Base-by-base conservation (phyloP, 2,797 vertebrate species). In the Paratrypauchen microcephalus region DNA sequence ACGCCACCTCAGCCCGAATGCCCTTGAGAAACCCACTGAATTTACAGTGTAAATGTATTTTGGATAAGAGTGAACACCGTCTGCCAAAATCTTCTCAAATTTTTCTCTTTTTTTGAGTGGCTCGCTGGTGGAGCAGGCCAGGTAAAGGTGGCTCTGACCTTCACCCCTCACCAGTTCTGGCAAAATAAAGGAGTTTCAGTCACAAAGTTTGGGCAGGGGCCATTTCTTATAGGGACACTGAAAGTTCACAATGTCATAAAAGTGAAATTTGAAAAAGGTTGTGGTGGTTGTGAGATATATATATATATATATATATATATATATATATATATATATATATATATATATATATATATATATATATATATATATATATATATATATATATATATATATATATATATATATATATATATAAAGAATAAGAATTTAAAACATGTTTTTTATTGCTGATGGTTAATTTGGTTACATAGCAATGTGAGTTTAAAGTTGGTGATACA, bases 11-110 rank as follows among this genome's bases (percentile, higher is more conserved):
- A 57, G 80, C 81, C 83, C 80, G 74, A 87, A 80, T 82, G 87
- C 77, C 87, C 87, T 90, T 90, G 88, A 83, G 70, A 60, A 66
- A 76, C 67, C 83, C 77, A 71, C 75, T 80, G 79, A 82, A 79
- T 69, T 67, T 68, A 80, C 72, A 80, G 32, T 56, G 24, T 26
- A 26, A 26, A 56, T 56, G 26, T 65, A 75, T 59, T 45, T 65
- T 47, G 70, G 70, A 75, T 77, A 76, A 81, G 70, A 78, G 39
- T n/a, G 15, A 30, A 7, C 32, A 6, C 69, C 24, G 68, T 72
- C 59, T 36, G 58, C 48, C 48, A 73, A 79, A 82, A 80, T 36
- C 3, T 77, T 57, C 16, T 66, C 1, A 21, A 68, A 74, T 55
- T 65, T 56, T 9, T 65, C 60, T 74, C 66, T 50, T 68, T 52